These are phyloP conservation scores for Macaria liturata DNA, from an alignment of 2,888 invertebrate species.

Conservation along the genomic window DNA sequence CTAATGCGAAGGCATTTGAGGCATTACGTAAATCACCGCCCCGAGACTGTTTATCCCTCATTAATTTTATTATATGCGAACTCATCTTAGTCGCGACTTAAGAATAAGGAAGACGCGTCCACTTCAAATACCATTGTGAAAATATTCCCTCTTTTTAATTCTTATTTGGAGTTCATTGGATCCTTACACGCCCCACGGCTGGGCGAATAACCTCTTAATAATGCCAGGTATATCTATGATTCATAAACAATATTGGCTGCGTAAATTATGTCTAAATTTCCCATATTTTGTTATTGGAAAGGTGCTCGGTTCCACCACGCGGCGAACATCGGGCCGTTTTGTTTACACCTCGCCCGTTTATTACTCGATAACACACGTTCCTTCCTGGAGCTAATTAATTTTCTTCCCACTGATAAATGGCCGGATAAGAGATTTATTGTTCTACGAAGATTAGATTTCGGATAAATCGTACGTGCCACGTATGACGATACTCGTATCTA, in stretches of 20 bases:
- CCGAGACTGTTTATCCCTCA: slow-evolving; percentile 42
- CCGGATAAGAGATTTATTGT: slow-evolving; percentile 22
- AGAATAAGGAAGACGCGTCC: neutral
- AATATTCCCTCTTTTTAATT: no score
- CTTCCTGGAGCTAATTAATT: slow-evolving; percentile 21
- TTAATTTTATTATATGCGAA: slow-evolving; percentile 13
- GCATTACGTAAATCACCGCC: slow-evolving; percentile 48
- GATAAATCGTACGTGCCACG: slow-evolving; percentile 11
- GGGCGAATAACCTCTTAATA: no score
- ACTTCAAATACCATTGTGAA: no score
- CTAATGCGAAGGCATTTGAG: slow-evolving; percentile 50
- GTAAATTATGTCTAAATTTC: no score
- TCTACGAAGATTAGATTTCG: slow-evolving; percentile 21
- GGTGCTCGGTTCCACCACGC: slow-evolving; percentile 8
- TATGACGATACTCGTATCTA: slow-evolving; percentile 13
- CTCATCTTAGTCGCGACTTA: neutral
- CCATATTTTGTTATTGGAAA: no score
- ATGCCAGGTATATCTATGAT: no score
- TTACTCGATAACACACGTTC: slow-evolving; percentile 13
- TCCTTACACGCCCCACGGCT: no score
- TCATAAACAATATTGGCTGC: no score
- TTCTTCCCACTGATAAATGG: slow-evolving; percentile 19
- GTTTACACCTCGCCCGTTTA: slow-evolving; percentile 23
- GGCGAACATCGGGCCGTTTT: slow-evolving; percentile 15
- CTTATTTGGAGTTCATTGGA: no score